These are phyloP conservation scores for Falco biarmicus DNA, from an alignment of 2,797 vertebrate species.

Conservation along the genomic window DNA sequence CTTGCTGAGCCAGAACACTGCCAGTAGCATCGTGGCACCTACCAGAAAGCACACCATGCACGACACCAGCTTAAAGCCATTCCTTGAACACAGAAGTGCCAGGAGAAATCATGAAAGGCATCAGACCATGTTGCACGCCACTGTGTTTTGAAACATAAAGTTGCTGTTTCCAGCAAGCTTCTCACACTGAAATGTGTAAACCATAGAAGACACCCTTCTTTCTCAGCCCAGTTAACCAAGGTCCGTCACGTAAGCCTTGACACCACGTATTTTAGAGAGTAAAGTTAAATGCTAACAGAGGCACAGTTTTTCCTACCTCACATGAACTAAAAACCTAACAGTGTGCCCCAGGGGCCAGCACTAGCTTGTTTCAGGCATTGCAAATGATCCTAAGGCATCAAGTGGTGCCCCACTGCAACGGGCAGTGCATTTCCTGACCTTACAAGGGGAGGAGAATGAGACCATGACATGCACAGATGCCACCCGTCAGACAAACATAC, in stretches of 20 bases:
- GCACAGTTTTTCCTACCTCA: neutral
- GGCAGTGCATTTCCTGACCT: neutral
- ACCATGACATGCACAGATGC: rapidly evolving
- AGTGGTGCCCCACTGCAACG: neutral
- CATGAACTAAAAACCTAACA: neutral
- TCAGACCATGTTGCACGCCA: neutral
- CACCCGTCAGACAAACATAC: neutral
- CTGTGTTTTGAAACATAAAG: neutral
- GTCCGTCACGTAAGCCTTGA: neutral
- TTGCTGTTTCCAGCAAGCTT: neutral
- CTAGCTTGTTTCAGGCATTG: neutral
- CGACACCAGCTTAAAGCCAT: neutral
- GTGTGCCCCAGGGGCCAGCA: neutral
- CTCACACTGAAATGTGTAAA: neutral
- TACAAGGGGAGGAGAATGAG: neutral
- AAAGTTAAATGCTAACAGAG: neutral
- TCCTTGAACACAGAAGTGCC: neutral
- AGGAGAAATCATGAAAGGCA: neutral
- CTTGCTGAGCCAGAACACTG: neutral
- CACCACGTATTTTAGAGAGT: rapidly evolving
- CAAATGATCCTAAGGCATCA: neutral
- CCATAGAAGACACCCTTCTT: neutral
- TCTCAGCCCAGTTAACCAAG: neutral
- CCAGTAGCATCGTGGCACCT: neutral
- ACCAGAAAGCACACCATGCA: neutral